Evolutionary conservation across 2,888 invertebrate species (phyloP).

Genomic region (Hypena proboscidalis): DNA sequence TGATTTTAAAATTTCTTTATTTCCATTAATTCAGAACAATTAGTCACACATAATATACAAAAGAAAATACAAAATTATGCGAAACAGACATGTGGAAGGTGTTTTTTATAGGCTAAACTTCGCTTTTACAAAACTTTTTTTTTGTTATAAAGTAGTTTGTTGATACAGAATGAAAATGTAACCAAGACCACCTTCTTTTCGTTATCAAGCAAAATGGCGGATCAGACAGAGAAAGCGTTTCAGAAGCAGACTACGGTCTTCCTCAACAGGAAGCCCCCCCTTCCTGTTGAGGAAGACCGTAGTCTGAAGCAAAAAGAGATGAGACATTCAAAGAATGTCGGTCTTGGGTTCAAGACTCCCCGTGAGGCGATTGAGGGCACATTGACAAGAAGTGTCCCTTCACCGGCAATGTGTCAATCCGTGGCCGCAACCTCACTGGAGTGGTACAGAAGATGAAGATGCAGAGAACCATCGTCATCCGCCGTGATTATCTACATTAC

Average conservation of each 20-base stretch:
- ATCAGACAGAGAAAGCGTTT: slow-evolving; percentile 97
- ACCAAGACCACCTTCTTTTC: slow-evolving; percentile 78
- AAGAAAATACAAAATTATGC: no score
- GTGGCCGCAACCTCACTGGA: slow-evolving; percentile 97
- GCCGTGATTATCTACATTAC: slow-evolving; percentile 99
- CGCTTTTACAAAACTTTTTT: no score
- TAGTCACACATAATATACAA: no score
- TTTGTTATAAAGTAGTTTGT: no score
- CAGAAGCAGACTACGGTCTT: slow-evolving; percentile 97
- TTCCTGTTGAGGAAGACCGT: no score
- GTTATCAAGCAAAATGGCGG: slow-evolving; percentile 90
- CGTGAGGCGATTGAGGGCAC: slow-evolving; percentile 98
- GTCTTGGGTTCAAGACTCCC: slow-evolving; percentile 98
- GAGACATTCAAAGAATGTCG: slow-evolving; percentile 94
- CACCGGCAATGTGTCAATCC: slow-evolving; percentile 98
- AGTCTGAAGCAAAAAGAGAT: slow-evolving; percentile 90
- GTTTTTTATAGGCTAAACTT: no score
- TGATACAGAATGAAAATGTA: no score
- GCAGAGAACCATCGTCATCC: slow-evolving; percentile 99
- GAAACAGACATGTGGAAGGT: no score
- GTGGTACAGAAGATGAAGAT: slow-evolving; percentile 99
- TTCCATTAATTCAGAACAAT: no score
- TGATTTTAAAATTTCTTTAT: no score
- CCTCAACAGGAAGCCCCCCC: slow-evolving; percentile 95
- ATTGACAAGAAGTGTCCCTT: slow-evolving; percentile 99